Base-by-base conservation (phyloP, 2,888 invertebrate genomes). In the Trimorus sp. region DNA sequence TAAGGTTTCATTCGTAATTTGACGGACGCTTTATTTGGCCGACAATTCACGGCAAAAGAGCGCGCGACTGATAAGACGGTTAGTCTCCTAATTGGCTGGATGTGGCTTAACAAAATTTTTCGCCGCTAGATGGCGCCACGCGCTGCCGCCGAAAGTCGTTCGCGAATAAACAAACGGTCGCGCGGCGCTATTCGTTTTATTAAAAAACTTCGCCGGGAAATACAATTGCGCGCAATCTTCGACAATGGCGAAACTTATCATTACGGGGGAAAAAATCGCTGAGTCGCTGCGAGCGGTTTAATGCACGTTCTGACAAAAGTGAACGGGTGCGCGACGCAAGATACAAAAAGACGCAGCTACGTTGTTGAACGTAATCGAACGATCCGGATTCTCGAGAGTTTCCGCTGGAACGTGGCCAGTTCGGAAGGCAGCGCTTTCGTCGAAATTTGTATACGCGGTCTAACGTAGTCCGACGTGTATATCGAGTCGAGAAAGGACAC, bases 371-470 rank as follows among this genome's bases (percentile, higher is more conserved):
- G 84, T 85, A 87, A 85, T 86, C 85, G 85, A 87, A 86, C 84
- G 86, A n/a, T 83, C 81, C 84, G 58, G 68, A 73, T 78, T 65
- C 76, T 63, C 62, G 81, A 83, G 85, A 83, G 83, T 78, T 79
- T 85, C 84, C 83, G 85, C 87, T 89, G 88, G 88, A 88, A 86
- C 81, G 58, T 38, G 83, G 88, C 88, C 88, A 88, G 86, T 87
- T 87, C 85, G 88, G 86, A 88, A 88, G 84, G 85, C 83, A 86
- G 86, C 86, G 86, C 88, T 88, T 88, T 88, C 85, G 82, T 85
- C 79, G 86, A 85, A 88, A 88, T 88, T 88, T 88, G 88, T 88
- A 86, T 86, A 86, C 81, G 83, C 82, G 76, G 82, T 83, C 84
- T 82, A 84, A 85, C 83, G 80, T 85, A 85, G 84, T 85, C 80